Base-by-base conservation (phyloP, 1,140 invertebrate species). In the Magallana angulata region DNA sequence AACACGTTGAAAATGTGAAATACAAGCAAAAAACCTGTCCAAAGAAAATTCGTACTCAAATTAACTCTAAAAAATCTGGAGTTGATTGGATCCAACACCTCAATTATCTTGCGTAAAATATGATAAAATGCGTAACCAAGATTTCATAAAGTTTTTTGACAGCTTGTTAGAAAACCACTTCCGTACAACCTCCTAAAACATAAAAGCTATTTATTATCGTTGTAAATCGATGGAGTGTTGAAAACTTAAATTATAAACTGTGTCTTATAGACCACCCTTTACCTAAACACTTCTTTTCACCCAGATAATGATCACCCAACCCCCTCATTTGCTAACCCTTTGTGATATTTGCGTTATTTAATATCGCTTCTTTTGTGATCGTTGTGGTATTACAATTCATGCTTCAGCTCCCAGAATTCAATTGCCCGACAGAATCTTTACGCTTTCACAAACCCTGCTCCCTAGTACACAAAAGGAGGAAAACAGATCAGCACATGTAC, bases 341-440 rank as follows among this genome's bases (percentile, higher is more conserved):
- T 76, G 68, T 76, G 36, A 76, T 30, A 36, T 76, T 76, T 24
- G 24, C 24, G 18, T 76, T 76, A 36, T 30, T 76, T 76, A 76
- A 76, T 76, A 76, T 76, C 24, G 24, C 68, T 24, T 76, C 68
- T 30, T 76, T 76, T 76, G 24, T 76, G 68, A 76, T 76, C 68
- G 24, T 12, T 8, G 36, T 30, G 68, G 18, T 30, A 48, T 64
- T 64, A 64, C 12, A 16, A 64, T 5, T 18, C 14, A 64, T 64
- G 60, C 60, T 64, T 18, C 18, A 64, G 16, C 60, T 64, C 60
- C 18, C 60, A 7, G 60, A 64, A 64, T 64, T 64, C 60, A 64
- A 64, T 64, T 64, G 60, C 60, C 60, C 60, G 16, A 18, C 60
- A 14, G 60, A 64, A 64, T n/a, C 16, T 64, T 8, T 16, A 18